phyloP scores from a whole-genome alignment of 2,888 invertebrate species.

The Drosophila mayaguana region DNA sequence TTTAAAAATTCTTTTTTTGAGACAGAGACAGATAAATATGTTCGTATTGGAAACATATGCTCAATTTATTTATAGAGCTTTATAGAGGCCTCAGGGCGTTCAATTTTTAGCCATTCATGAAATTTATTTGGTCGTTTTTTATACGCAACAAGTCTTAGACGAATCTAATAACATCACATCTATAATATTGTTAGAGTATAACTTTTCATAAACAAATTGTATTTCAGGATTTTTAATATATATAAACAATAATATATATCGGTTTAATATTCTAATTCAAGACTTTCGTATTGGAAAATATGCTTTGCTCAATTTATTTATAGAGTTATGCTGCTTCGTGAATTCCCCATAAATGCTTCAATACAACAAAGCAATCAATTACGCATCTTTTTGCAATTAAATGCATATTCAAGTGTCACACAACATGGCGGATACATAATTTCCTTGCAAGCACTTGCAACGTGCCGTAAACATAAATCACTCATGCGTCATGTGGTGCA shows the following conservation, averaged over 20 bases:
- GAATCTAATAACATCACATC: too few relatives aligned
- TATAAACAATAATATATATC: neutral
- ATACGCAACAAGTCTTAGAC: too few relatives aligned
- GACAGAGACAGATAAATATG: too few relatives aligned
- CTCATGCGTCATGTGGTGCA: slow-evolving; percentile 74
- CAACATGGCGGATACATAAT: slow-evolving; percentile 61
- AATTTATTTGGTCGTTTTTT: too few relatives aligned
- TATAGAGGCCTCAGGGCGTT: too few relatives aligned
- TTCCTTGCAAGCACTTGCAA: slow-evolving; percentile 42
- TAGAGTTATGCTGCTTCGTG: neutral
- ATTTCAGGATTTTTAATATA: too few relatives aligned
- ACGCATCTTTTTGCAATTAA: slow-evolving; percentile 62
- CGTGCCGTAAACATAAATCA: slow-evolving; percentile 66
- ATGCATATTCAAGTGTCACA: slow-evolving; percentile 54
- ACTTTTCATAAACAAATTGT: too few relatives aligned
- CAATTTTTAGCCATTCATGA: too few relatives aligned
- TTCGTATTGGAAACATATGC: too few relatives aligned
- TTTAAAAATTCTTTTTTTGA: too few relatives aligned
- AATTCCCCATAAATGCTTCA: neutral
- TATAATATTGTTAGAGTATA: too few relatives aligned
- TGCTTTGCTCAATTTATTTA: neutral
- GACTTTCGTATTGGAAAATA: neutral
- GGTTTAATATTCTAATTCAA: neutral
- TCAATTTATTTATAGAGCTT: too few relatives aligned
- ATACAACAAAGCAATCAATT: slow-evolving; percentile 50